phyloP scores from a whole-genome alignment of 2,888 invertebrate genomes.

The Seladonia tumulorum region DNA sequence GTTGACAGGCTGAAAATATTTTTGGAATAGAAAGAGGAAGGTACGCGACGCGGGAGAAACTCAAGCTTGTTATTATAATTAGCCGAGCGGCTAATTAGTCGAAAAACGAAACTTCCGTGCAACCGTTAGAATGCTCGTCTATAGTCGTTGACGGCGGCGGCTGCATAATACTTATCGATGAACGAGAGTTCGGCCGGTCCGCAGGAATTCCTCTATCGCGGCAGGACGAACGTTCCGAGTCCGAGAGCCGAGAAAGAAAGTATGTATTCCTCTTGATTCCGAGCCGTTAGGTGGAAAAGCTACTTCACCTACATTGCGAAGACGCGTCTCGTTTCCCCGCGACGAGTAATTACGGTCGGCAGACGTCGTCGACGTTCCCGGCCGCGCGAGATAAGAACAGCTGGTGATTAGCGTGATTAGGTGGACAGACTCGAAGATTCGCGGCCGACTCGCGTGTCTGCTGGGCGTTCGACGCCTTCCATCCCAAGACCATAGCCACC shows the following conservation, averaged over 20 bases:
- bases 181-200: background rate
- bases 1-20: background rate
- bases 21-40: background rate
- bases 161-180: background rate
- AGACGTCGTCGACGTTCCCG: slow-evolving; percentile 19
- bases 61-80: no score
- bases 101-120: background rate
- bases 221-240: slow-evolving; percentile 14
- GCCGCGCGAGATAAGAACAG: slow-evolving; percentile 34
- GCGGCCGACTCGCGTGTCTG: background rate
- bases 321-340: slow-evolving; percentile 43
- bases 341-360: slow-evolving; percentile 49
- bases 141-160: background rate
- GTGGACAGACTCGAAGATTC: slow-evolving; percentile 2
- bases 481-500: background rate
- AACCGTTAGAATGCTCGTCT: background rate
- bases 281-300: slow-evolving; percentile 71
- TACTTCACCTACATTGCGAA: slow-evolving; percentile 74
- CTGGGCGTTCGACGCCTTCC: background rate
- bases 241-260: slow-evolving; percentile 29
- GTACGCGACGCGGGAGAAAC: background rate
- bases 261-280: slow-evolving; percentile 51
- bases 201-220: background rate
- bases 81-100: background rate
- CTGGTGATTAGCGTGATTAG: slow-evolving; percentile 1